Evolutionary conservation across 2,888 invertebrate species (phyloP).

Genomic region (Dromius quadrimaculatus): DNA sequence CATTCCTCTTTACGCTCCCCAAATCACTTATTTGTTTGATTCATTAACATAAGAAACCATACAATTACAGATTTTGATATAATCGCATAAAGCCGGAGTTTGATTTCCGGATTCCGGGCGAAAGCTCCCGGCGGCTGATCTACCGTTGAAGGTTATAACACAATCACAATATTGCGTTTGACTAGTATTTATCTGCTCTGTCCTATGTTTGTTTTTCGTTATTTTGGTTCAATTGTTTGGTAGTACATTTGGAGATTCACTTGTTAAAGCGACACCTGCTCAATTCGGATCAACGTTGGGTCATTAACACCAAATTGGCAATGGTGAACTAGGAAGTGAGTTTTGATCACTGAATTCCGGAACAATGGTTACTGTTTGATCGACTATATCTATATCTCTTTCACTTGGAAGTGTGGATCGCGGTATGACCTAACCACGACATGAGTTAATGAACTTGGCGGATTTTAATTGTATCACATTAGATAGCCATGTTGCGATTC

Average conservation of each 20-base stretch:
- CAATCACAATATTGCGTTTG: background rate
- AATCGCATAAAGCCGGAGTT: no score
- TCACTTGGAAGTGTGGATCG: constrained; percentile 23
- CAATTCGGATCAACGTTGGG: constrained; percentile 28
- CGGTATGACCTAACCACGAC: constrained; percentile 22
- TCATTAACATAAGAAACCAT: no score
- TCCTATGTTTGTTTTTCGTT: background rate
- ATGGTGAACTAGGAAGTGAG: constrained; percentile 47
- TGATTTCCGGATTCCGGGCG: no score
- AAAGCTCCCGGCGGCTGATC: no score
- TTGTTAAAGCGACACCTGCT: constrained; percentile 39
- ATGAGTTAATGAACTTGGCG: constrained; percentile 48
- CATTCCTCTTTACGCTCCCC: no score
- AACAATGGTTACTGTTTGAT: constrained; percentile 43
- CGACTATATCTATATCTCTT: constrained; percentile 48
- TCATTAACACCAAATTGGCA: constrained; percentile 51
- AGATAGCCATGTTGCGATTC: no score
- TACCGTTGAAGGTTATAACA: no score
- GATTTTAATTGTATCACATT: constrained; percentile 34
- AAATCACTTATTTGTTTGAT: no score
- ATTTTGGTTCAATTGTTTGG: background rate
- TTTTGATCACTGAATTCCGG: constrained; percentile 43
- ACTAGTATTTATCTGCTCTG: background rate
- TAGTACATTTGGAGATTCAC: constrained; percentile 15
- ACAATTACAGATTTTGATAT: no score